Evolutionary conservation across 2,113 vertebrate species (phyloP).

Genomic region (Callospermophilus lateralis): DNA sequence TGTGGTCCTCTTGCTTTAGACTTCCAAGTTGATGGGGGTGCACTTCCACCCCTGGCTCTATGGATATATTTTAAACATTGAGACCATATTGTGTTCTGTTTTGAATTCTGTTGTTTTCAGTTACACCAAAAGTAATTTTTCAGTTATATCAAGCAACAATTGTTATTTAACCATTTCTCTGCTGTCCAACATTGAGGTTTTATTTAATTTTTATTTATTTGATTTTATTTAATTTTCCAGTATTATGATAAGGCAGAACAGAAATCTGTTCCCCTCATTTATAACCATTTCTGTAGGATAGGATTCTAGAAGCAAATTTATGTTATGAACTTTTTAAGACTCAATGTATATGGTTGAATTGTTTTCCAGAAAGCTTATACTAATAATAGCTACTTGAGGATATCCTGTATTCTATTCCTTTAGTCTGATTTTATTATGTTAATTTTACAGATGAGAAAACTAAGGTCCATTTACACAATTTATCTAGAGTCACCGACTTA

Average conservation of each 20-base stretch:
- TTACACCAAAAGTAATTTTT: conserved; percentile 21
- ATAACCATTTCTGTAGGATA: conserved; percentile 35
- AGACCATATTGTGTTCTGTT: neutral
- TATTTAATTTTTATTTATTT: neutral
- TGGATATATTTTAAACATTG: conserved; percentile 20
- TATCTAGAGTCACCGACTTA: conserved; percentile 42
- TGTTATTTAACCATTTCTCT: conserved; percentile 38
- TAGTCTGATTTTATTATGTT: conserved; percentile 21
- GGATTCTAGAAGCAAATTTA: conserved; percentile 54
- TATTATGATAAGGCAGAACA: conserved; percentile 33
- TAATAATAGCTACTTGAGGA: conserved; percentile 8
- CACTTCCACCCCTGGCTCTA: neutral
- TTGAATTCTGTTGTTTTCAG: conserved; percentile 47
- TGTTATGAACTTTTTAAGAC: neutral
- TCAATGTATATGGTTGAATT: conserved; percentile 6
- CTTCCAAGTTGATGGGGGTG: neutral
- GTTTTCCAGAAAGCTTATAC: conserved; percentile 10
- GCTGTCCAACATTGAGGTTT: conserved; percentile 38
- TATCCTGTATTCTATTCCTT: conserved; percentile 24
- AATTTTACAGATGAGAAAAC: conserved; percentile 26
- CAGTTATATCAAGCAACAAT: neutral
- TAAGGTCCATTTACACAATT: conserved; percentile 7
- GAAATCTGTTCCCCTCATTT: neutral
- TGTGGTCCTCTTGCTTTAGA: neutral
- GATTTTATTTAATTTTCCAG: conserved; percentile 14